Evolutionary conservation across 2,888 invertebrate species (phyloP), one percentile per base, ranked within the genome.

Genomic region (Steinernema hermaphroditum): DNA sequence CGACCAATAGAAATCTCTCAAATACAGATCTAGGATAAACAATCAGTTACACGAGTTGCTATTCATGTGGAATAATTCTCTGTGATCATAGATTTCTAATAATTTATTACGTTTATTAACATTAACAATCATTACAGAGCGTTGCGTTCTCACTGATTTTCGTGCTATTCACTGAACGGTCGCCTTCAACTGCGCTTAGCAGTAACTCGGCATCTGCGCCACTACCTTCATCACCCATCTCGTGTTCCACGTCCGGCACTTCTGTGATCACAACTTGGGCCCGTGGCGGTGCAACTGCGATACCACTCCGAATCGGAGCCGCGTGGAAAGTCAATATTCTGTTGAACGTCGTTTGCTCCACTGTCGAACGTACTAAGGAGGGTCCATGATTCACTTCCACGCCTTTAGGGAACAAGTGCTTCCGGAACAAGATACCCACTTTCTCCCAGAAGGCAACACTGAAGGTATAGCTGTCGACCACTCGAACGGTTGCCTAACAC

Each of bases 401-500:
- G 62, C 62, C 62, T n/a, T 62, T 62, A 14, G 62, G 62, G 29
- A 62, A 27, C 62, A 62, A n/a, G 32, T 62, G 62, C 27, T 62
- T 62, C 16, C 62, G 27, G 32, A 62, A 62, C 16, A 62, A n/a
- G 16, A 62, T 62, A 8, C 62, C 62, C 29, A 62, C 14, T 32
- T 62, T 62, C 32, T 62, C 62, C 62, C 62, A 62, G 14, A 62
- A 62, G 16, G 34, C 9, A 16, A 62, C 32, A 16, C 16, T 29
- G 34, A 62, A 62, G 14, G 62, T 62, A 16, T 62, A 62, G 34
- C 62, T 62, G 29, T 62, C 32, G 34, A 24, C 29, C 6, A 62
- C 32, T 12, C 62, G 29, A 9, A 62, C 32, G 2, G 34, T 62
- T 16, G 62, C 62, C 62, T 62, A 29, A 46, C n/a, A 12, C 32